Evolutionary conservation across 2,113 vertebrate species (phyloP).

Genomic region (Xenopus laevis): DNA sequence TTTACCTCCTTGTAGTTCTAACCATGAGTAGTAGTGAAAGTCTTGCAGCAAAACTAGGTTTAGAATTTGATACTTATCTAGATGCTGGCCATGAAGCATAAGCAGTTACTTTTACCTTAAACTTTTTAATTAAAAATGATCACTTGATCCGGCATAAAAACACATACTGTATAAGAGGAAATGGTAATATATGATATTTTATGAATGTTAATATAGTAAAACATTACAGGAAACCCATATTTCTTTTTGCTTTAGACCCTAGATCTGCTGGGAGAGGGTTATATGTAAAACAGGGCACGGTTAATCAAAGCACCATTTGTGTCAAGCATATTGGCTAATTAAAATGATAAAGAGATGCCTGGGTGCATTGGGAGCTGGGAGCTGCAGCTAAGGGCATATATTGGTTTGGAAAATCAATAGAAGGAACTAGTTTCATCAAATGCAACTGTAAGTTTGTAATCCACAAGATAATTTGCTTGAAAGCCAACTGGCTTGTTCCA

Average conservation of each 20-base stretch:
- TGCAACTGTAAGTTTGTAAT: constrained; percentile 63
- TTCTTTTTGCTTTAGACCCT: not conserved
- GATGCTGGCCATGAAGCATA: too few relatives aligned
- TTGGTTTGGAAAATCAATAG: constrained; percentile 79
- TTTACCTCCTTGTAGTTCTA: too few relatives aligned
- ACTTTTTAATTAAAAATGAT: too few relatives aligned
- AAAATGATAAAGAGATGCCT: constrained; percentile 67
- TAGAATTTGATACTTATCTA: too few relatives aligned
- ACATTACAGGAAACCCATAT: not conserved
- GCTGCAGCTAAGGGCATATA: constrained; percentile 68
- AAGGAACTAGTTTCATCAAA: constrained; percentile 71
- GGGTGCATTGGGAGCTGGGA: constrained; percentile 65
- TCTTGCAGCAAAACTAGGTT: too few relatives aligned
- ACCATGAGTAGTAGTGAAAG: too few relatives aligned
- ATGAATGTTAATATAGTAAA: too few relatives aligned
- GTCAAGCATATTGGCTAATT: constrained; percentile 78
- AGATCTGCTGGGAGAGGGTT: not conserved
- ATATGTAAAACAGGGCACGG: constrained; percentile 53
- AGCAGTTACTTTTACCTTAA: too few relatives aligned
- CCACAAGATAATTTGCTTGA: constrained; percentile 62
- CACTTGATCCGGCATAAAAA: too few relatives aligned
- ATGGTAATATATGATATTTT: too few relatives aligned
- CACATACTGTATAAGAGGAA: too few relatives aligned
- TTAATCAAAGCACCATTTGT: constrained; percentile 78
- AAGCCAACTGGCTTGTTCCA: constrained; percentile 60